Percentiles rank a stretch among this genome's conserved stretches.
These are phyloP conservation scores for Aplidium turbinatum DNA, from an alignment of 23 tunicate species.

Conservation along the genomic window DNA sequence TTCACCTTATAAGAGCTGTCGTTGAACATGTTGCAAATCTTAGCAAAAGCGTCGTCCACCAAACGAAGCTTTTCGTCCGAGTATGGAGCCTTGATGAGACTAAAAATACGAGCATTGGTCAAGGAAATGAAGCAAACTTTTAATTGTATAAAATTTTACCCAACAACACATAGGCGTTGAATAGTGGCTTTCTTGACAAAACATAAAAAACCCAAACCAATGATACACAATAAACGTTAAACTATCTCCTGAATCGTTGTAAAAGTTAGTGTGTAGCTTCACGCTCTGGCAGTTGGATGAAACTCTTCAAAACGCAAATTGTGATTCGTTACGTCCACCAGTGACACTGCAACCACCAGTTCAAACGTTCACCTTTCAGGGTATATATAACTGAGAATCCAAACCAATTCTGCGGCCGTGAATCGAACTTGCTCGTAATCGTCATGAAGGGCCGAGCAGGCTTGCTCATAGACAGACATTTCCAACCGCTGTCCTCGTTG, in stretches of 20 bases:
- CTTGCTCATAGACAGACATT: conserved; percentile 69
- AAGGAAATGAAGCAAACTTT: background rate
- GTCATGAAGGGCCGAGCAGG: conserved; percentile 68
- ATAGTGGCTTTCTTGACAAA: no score
- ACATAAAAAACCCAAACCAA: no score
- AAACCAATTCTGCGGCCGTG: conserved; percentile 67
- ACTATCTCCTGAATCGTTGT: no score
- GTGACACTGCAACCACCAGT: no score
- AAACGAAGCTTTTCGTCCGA: conserved; percentile 80
- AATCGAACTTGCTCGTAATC: conserved; percentile 76
- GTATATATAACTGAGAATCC: conserved; percentile 82
- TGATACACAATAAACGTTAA: no score
- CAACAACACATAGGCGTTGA: background rate
- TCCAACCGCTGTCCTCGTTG: conserved; percentile 77
- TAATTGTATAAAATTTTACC: background rate
- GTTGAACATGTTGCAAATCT: conserved; percentile 86
- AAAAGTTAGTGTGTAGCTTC: no score
- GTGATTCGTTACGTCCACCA: no score
- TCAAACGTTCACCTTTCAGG: conserved; percentile 62
- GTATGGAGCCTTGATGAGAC: conserved; percentile 49
- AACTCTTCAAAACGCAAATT: no score
- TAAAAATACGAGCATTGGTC: conserved; percentile 7
- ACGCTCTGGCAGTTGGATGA: no score
- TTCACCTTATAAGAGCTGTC: conserved; percentile 84
- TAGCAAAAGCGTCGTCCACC: conserved; percentile 92